Base-by-base conservation (phyloP, 2,113 vertebrate species). In the Falcunculus frontatus region DNA sequence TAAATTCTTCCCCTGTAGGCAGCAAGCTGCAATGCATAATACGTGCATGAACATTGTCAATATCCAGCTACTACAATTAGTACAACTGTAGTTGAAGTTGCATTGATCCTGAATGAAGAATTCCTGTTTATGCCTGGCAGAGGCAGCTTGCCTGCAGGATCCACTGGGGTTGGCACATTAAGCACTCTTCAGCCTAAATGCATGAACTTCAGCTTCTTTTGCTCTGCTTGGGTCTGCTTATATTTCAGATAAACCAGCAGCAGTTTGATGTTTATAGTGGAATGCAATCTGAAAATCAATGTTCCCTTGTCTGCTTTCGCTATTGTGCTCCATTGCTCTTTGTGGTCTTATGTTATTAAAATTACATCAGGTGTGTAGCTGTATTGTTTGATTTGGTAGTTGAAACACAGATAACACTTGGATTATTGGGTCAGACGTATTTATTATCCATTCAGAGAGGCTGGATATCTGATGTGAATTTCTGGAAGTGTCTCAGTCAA, bases 341-440 rank as follows among this genome's bases (percentile, higher is more conserved):
- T 96, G 96, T 94, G 93, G 94, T 93, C 79, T 96, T 94, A 90
- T 75, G 92, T 96, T 97, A 97, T 97, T 97, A 97, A 97, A 97
- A 96, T 97, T 90, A 87, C 89, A 93, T 97, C 89, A 93, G 90
- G 95, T 97, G 67, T 94, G 90, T 91, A 91, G 91, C 89, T 91
- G 52, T 89, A 92, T 92, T 94, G 90, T 95, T 90, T 93, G 92
- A 96, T 79, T 95, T 69, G 59, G 90, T 96, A 87, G 93, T 93
- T 96, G 93, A 82, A 94, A 96, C 26, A 6, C 73, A 91, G 96
- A 96, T 97, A 97, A 97, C 94, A 87, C 90, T 96, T 75, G 96
- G 95, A 87, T 97, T 97, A 90, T 96, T 97, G 92, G 95, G 94
- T 93, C 93, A 90, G 84, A 90, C 16, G 1, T 95, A 84, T 96